These are phyloP conservation scores for Monopterus albus DNA, from an alignment of 2,113 vertebrate species.

Conservation along the genomic window DNA sequence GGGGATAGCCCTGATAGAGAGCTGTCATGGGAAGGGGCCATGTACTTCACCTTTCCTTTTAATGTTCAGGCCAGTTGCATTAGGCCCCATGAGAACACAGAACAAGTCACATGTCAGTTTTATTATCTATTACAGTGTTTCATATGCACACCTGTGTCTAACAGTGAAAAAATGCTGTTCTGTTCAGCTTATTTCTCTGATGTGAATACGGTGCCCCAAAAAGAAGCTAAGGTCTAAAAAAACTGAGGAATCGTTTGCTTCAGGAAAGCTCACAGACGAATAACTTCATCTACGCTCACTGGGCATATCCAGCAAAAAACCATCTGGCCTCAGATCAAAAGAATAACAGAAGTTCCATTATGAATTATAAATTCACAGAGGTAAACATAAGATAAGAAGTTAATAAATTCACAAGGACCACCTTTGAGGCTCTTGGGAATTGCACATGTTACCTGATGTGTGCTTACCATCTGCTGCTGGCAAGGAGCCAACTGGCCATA, in stretches of 20 bases:
- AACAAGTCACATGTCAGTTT: conserved; percentile 6
- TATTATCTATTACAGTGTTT: conserved; percentile 1
- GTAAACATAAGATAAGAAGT: conserved; percentile 64
- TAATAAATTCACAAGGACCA: conserved; percentile 58
- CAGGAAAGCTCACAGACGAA: conserved; percentile 31
- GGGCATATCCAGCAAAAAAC: conserved; percentile 26
- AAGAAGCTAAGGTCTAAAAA: conserved; percentile 18
- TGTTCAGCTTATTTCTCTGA: conserved; percentile 25
- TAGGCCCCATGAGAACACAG: not conserved
- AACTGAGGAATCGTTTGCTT: conserved; percentile 59
- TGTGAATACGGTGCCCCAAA: conserved; percentile 15
- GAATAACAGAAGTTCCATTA: conserved; percentile 44
- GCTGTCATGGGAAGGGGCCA: conserved; percentile 31
- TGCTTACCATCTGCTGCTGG: conserved; percentile 44
- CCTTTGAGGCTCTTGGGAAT: conserved; percentile 55
- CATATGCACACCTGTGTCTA: not conserved
- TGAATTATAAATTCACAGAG: conserved; percentile 55
- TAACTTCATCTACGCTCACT: conserved; percentile 1
- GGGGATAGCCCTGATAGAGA: conserved; percentile 43
- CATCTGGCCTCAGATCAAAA: conserved; percentile 32
- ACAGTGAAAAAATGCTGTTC: not conserved
- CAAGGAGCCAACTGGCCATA: conserved; percentile 33
- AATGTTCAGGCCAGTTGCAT: conserved; percentile 39
- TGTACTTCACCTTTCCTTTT: conserved; percentile 17
- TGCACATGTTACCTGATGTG: conserved; percentile 37